These are phyloP conservation scores for Lepus oiostolus DNA, from an alignment of 2,797 vertebrate genomes.

Conservation along the genomic window DNA sequence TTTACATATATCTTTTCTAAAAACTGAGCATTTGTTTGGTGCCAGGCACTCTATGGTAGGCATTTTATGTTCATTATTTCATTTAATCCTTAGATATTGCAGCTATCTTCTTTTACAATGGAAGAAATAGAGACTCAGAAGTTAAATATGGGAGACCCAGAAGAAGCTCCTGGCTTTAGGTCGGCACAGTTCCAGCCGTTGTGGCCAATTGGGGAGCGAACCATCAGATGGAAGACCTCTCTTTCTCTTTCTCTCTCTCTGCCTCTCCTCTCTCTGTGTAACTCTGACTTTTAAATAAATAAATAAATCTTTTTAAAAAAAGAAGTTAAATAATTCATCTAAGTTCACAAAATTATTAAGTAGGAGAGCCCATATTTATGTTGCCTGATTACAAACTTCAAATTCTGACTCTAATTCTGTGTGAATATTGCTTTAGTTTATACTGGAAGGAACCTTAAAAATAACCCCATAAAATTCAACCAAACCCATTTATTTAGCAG, in stretches of 20 bases:
- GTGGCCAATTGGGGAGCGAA: too few species aligned
- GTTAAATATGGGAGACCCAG: too few species aligned
- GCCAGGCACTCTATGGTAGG: not conserved
- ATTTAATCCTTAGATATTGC: not conserved
- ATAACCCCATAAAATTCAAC: not conserved
- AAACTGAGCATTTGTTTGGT: slow-evolving; percentile 15
- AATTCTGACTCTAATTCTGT: not conserved
- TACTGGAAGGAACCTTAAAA: not conserved
- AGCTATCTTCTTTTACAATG: not conserved
- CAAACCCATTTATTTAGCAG: not conserved
- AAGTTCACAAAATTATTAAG: slow-evolving; percentile 30
- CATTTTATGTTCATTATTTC: not conserved
- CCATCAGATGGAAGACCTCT: too few species aligned
- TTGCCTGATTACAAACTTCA: not conserved
- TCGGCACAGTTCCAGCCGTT: too few species aligned
- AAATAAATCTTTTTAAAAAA: too few species aligned
- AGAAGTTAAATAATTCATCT: not conserved
- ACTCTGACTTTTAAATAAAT: too few species aligned
- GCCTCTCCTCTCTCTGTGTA: too few species aligned
- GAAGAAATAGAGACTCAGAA: not conserved
- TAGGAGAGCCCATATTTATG: slow-evolving; percentile 15
- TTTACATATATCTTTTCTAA: slow-evolving; percentile 27
- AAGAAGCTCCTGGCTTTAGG: too few species aligned
- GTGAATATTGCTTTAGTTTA: not conserved
- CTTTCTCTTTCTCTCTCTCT: too few species aligned